These are phyloP conservation scores for Hesperia comma DNA, from an alignment of 2,888 invertebrate species.

Conservation along the genomic window DNA sequence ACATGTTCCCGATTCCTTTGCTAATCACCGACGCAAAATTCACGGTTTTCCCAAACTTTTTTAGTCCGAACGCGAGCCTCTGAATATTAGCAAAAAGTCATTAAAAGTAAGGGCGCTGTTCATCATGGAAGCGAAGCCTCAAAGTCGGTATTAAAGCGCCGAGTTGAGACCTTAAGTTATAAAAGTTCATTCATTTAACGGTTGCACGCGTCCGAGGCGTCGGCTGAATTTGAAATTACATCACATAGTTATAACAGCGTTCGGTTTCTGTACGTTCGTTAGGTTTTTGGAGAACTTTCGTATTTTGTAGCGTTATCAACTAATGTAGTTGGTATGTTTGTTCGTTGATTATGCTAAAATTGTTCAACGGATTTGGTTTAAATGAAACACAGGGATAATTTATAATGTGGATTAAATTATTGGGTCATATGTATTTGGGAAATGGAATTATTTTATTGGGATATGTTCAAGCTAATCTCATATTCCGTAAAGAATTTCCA, in stretches of 20 bases:
- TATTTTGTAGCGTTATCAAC: neutral
- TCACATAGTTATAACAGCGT: slow-evolving; percentile 49
- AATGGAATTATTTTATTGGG: too few relatives aligned
- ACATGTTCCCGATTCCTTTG: slow-evolving; percentile 39
- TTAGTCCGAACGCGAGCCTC: slow-evolving; percentile 62
- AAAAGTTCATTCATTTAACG: slow-evolving; percentile 84
- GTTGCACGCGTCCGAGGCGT: slow-evolving; percentile 66
- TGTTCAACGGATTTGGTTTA: too few relatives aligned
- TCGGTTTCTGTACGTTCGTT: slow-evolving; percentile 26
- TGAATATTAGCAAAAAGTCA: slow-evolving; percentile 83
- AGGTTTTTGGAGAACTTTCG: slow-evolving; percentile 15
- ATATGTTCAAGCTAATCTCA: too few relatives aligned
- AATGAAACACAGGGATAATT: too few relatives aligned
- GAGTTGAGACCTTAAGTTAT: slow-evolving; percentile 75
- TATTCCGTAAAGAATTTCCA: too few relatives aligned
- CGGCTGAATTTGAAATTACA: slow-evolving; percentile 73
- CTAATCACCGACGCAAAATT: slow-evolving; percentile 60
- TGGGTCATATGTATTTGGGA: too few relatives aligned
- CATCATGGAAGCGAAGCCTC: slow-evolving; percentile 72
- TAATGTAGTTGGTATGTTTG: too few relatives aligned
- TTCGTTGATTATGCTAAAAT: too few relatives aligned
- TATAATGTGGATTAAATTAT: too few relatives aligned
- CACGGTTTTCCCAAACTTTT: slow-evolving; percentile 57
- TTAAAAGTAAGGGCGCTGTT: slow-evolving; percentile 82
- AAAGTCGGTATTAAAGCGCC: slow-evolving; percentile 76